Base-by-base conservation (phyloP, 2,888 invertebrate species). In the Hemicrepidius hirtus region DNA sequence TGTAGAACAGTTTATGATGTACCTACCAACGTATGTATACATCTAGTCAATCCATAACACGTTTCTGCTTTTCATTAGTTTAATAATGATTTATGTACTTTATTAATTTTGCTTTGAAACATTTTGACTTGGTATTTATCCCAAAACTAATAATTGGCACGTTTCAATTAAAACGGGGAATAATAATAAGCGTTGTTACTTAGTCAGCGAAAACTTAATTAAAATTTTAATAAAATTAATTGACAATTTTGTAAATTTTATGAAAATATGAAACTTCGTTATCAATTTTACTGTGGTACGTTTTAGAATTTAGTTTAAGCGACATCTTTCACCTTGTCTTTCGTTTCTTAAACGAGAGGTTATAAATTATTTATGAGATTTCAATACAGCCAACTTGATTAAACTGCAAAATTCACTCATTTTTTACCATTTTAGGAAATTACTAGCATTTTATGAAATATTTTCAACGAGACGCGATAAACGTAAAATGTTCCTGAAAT, bases 311-410 rank as follows among this genome's bases (percentile, higher is more conserved):
- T 50, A 24, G 50, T 64, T 64, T 49, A 64, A 28, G 50, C 66
- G 53, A 46, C 44, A 18, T 67, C 46, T 32, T 18, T 32, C 21
- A 68, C 44, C 60, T 64, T 69, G 64, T 62, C 66, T 73, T 70
- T 70, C 66, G 59, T 60, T 65, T 64, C 9, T 32, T 53, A 70
- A 70, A 65, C 55, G 69, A 69, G 65, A 69, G 65, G 41, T 49
- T 57, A 68, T 69, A 69, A 69, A 73, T 73, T 60, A 73, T 73
- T 73, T 68, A 73, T 70, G 73, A 70, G 66, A 44, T 66, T 62
- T 70, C 66, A 60, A 73, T 73, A 66, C 50, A 63, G 44, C 55
- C 40, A 50, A 35, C 55, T 63, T 72, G 72, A 72, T 72, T 67
- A 72, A 72, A 72, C 55, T 46, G 24, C 53, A 37, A 5, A 62